Evolutionary conservation across 2,113 vertebrate species (phyloP).

Genomic region (Ellobius talpinus): DNA sequence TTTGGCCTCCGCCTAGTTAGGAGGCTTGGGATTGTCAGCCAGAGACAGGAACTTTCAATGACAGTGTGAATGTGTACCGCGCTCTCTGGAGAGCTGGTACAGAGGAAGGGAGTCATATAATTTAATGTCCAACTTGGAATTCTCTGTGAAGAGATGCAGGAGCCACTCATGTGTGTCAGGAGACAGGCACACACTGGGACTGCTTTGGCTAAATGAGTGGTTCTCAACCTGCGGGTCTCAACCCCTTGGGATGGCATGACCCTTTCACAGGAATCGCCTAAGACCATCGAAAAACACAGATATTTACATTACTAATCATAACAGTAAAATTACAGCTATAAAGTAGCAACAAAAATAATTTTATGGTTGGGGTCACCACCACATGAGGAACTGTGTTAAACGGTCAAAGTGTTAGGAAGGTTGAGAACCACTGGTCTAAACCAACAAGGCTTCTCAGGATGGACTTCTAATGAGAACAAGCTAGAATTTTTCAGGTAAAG

Average conservation of each 20-base stretch:
- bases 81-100: background rate
- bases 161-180: background rate
- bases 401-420: background rate
- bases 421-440: background rate
- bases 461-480: background rate
- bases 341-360: background rate
- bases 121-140: background rate
- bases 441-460: background rate
- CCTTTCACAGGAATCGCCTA: background rate
- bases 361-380: background rate
- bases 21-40: conserved; percentile 5
- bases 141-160: background rate
- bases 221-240: background rate
- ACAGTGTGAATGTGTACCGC: background rate
- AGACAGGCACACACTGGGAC: background rate
- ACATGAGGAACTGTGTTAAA: background rate
- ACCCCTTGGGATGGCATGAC: background rate
- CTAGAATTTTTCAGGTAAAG: background rate
- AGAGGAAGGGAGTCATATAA: background rate
- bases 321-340: background rate
- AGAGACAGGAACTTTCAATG: background rate
- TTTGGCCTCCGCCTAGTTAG: conserved; percentile 79
- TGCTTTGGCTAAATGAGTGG: background rate
- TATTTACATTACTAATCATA: background rate
- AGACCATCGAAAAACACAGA: background rate